These are phyloP conservation scores for Chaetodon auriga DNA, from an alignment of 2,113 vertebrate species.

Conservation along the genomic window DNA sequence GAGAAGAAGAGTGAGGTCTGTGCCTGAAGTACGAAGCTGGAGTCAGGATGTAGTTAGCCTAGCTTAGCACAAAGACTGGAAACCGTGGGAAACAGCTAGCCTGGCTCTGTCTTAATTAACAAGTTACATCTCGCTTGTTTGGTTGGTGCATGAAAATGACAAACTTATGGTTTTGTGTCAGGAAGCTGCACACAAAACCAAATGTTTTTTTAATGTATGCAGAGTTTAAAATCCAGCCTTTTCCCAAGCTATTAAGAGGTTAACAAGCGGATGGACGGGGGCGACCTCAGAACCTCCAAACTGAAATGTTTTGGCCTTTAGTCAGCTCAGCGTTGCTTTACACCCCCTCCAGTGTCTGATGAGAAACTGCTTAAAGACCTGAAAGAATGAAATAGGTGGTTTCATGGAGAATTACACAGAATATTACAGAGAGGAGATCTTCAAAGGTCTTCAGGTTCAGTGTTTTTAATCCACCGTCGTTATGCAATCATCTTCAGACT, in stretches of 20 bases:
- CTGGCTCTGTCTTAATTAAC: neutral
- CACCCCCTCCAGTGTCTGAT: slow-evolving; percentile 35
- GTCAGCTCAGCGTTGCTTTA: neutral
- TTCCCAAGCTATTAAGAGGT: too few relatives aligned
- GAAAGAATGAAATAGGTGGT: neutral
- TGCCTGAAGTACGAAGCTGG: too few relatives aligned
- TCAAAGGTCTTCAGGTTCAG: neutral
- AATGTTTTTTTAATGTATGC: too few relatives aligned
- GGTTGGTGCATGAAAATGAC: too few relatives aligned
- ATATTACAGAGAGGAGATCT: slow-evolving; percentile 43
- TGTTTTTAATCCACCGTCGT: slow-evolving; percentile 34
- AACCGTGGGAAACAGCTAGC: neutral
- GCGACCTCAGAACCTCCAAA: neutral
- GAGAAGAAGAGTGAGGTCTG: too few relatives aligned
- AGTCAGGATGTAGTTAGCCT: too few relatives aligned
- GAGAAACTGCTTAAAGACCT: slow-evolving; percentile 19
- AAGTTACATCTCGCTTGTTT: too few relatives aligned
- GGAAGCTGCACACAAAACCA: too few relatives aligned
- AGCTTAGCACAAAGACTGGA: neutral
- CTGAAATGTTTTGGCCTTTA: neutral
- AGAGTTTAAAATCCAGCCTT: too few relatives aligned
- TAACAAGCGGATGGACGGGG: neutral
- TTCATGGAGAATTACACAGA: neutral
- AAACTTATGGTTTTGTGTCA: too few relatives aligned
- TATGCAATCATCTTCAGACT: slow-evolving; percentile 32